Conservation (phyloP, 2,888 invertebrate species). For the Cremastobaeus sp. region DNA sequence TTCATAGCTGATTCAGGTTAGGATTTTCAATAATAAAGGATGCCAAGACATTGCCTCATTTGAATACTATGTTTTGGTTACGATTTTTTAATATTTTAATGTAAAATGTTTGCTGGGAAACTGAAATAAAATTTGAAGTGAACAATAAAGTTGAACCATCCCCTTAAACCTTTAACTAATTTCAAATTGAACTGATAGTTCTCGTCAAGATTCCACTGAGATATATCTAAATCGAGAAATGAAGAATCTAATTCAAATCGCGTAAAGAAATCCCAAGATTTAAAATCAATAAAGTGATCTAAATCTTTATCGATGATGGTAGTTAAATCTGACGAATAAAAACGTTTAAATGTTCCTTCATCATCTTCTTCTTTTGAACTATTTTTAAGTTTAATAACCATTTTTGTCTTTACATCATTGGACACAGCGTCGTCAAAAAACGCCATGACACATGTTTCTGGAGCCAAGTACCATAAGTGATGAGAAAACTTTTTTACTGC, state of each 20-base stretch:
- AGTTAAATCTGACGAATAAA: slow-evolving; percentile 9
- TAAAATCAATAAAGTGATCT: slow-evolving; percentile 4
- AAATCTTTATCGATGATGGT: slow-evolving; percentile 1
- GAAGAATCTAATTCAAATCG: slow-evolving; percentile 8
- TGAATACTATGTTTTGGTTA: too few relatives aligned
- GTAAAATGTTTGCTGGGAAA: too few relatives aligned
- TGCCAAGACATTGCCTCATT: too few relatives aligned
- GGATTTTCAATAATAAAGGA: too few relatives aligned
- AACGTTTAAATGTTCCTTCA: background rate
- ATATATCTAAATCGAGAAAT: slow-evolving; percentile 3
- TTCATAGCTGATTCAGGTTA: too few relatives aligned
- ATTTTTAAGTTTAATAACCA: background rate
- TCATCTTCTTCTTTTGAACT: slow-evolving; percentile 2
- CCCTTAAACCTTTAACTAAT: slow-evolving; percentile 5
- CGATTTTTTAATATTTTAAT: too few relatives aligned
- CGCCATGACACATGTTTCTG: background rate
- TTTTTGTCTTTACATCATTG: background rate
- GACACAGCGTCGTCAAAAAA: background rate
- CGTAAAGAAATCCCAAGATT: slow-evolving; percentile 1
- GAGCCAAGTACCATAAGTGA: background rate
- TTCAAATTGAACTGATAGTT: slow-evolving; percentile 9
- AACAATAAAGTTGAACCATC: too few relatives aligned
- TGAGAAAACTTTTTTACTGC: background rate
- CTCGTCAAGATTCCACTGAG: background rate
- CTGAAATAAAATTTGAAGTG: too few relatives aligned